A percentile compares a stretch with the other conserved stretches of the same genome.
These are phyloP conservation scores for Motacilla alba DNA, from an alignment of 2,113 vertebrate genomes.

Conservation along the genomic window DNA sequence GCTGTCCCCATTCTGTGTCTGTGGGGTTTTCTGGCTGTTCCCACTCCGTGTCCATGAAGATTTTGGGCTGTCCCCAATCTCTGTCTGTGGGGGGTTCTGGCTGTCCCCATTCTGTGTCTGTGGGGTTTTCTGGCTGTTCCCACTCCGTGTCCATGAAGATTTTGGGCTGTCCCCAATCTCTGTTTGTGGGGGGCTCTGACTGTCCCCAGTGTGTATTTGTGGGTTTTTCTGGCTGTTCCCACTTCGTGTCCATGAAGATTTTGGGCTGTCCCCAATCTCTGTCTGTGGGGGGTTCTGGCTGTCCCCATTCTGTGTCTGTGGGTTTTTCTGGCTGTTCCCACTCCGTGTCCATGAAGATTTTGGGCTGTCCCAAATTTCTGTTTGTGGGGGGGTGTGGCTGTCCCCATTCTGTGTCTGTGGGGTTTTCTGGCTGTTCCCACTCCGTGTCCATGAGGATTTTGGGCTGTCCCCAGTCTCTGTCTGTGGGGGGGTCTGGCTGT, in stretches of 20 bases:
- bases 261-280: background rate
- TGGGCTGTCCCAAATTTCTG: background rate
- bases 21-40: background rate
- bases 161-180: background rate
- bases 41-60: accelerated
- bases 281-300: background rate
- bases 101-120: background rate
- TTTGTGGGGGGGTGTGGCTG: background rate
- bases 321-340: background rate
- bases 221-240: background rate
- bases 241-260: accelerated
- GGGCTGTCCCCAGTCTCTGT: background rate
- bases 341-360: background rate
- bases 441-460: accelerated
- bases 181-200: background rate
- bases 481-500: background rate
- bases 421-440: background rate
- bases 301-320: background rate
- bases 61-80: accelerated
- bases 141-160: no score
- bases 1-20: accelerated
- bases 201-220: accelerated
- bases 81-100: background rate
- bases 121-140: background rate
- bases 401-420: accelerated